Conservation (phyloP, 1,140 invertebrate species). For the Ceratina australensis region DNA sequence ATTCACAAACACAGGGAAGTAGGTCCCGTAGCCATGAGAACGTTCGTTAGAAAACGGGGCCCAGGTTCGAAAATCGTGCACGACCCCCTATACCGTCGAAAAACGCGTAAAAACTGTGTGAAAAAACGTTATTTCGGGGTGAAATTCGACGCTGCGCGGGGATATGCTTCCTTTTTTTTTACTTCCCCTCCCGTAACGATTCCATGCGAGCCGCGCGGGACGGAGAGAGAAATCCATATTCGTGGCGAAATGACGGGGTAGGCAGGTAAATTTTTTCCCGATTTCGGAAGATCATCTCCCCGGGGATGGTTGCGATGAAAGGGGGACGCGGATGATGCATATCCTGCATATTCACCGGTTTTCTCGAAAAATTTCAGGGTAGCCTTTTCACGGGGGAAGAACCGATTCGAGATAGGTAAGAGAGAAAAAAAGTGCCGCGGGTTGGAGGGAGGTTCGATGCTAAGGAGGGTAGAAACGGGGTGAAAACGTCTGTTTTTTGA, state of each 20-base stretch:
- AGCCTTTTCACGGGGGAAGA: conserved; percentile 53
- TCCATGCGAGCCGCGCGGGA: conserved; percentile 37
- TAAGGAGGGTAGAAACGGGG: conserved; percentile 72
- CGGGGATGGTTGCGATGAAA: conserved; percentile 55
- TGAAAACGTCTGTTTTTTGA: conserved; percentile 75
- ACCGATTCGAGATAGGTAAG: conserved; percentile 44
- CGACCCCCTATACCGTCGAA: conserved; percentile 37
- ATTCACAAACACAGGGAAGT: neutral
- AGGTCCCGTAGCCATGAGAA: conserved; percentile 66
- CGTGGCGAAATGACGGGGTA: conserved; percentile 60
- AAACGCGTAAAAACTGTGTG: conserved; percentile 77
- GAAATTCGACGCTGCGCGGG: conserved; percentile 74
- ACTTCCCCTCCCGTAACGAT: conserved; percentile 18
- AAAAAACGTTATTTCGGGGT: conserved; percentile 79
- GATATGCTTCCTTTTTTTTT: conserved; percentile 55
- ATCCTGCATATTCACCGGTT: conserved; percentile 78
- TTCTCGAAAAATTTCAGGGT: conserved; percentile 70
- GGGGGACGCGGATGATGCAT: conserved; percentile 65
- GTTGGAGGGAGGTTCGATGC: conserved; percentile 34
- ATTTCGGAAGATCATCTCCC: conserved; percentile 62
- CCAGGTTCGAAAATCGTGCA: conserved; percentile 32
- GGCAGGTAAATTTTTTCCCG: conserved; percentile 76
- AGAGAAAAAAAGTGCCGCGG: conserved; percentile 27
- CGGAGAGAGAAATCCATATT: conserved; percentile 21
- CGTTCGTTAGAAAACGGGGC: conserved; percentile 62